A percentile compares a stretch with the other conserved stretches of the same genome.
phyloP scores from a whole-genome alignment of 2,113 vertebrate genomes.

The Ciconia boyciana region DNA sequence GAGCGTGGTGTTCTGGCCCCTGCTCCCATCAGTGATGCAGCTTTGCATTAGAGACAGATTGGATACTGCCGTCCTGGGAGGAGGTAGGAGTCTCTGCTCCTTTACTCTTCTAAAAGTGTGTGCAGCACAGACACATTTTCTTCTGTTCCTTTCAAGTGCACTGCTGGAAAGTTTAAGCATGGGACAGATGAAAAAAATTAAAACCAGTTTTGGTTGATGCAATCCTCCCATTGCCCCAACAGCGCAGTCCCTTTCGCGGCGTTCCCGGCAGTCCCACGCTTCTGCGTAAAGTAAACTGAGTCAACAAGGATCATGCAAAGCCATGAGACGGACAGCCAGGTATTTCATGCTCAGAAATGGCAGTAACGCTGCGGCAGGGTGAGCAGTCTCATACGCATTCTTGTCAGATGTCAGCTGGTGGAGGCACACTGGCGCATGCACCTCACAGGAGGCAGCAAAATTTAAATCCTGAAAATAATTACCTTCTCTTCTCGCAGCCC shows the following conservation, averaged over 20 bases:
- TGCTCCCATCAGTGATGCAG: not conserved
- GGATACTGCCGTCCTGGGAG: not conserved
- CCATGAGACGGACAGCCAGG: not conserved
- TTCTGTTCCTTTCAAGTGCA: not conserved
- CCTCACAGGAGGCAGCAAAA: not conserved
- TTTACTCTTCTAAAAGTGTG: not conserved
- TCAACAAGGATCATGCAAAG: slow-evolving; percentile 62
- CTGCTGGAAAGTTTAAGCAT: not conserved
- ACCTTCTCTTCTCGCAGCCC: not conserved
- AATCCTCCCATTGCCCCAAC: not conserved
- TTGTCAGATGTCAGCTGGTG: not conserved
- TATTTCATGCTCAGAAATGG: not conserved
- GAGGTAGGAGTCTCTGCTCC: not conserved
- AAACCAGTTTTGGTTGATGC: accelerated
- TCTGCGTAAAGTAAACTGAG: not conserved
- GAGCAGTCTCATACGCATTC: not conserved
- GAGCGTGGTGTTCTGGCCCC: not conserved
- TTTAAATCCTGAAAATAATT: not conserved
- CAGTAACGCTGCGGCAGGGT: not conserved
- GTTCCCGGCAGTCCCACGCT: not conserved
- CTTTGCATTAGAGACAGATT: not conserved
- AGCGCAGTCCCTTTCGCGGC: accelerated
- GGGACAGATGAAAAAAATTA: not conserved
- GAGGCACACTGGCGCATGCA: slow-evolving; percentile 6
- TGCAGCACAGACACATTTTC: not conserved